A percentile compares a stretch with the other conserved stretches of the same genome.
Conservation (phyloP, 2,888 invertebrate species). For the Meteorus cinctellus region DNA sequence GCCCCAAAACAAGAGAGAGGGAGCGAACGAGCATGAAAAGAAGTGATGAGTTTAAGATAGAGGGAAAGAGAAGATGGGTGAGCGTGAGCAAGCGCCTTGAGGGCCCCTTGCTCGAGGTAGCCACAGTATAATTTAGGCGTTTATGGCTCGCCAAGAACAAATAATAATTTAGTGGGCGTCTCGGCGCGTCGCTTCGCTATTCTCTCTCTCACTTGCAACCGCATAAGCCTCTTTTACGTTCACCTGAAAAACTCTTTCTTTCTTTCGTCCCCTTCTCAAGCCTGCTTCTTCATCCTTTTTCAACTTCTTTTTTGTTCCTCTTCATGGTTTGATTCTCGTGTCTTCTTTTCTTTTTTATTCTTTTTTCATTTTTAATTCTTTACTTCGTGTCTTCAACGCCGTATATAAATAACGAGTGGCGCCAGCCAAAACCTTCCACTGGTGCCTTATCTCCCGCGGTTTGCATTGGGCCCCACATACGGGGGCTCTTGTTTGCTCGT, state of each 20-base stretch:
- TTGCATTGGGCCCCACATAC: constrained; percentile 46
- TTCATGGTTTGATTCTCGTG: neutral
- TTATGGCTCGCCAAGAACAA: constrained; percentile 72
- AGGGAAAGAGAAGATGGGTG: constrained; percentile 25
- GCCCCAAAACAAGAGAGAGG: constrained; percentile 41
- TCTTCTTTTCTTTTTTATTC: constrained; percentile 33
- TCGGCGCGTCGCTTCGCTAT: constrained; percentile 57
- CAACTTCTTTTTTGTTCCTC: constrained; percentile 33
- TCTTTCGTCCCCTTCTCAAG: neutral
- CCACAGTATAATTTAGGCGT: constrained; percentile 71
- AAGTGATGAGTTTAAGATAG: constrained; percentile 3
- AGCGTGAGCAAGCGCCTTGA: constrained; percentile 45
- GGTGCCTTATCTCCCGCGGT: constrained; percentile 63
- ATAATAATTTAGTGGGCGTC: constrained; percentile 74
- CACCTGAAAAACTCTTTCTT: constrained; percentile 32
- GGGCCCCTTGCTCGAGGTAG: constrained; percentile 59
- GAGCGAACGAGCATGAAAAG: neutral
- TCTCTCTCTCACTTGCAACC: constrained; percentile 19
- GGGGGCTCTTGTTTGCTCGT: constrained; percentile 23
- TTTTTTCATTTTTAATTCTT: constrained; percentile 34
- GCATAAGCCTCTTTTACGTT: constrained; percentile 30
- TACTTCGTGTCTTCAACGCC: constrained; percentile 49
- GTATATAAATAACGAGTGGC: constrained; percentile 73
- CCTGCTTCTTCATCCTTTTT: constrained; percentile 20
- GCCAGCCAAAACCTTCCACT: constrained; percentile 68